Base-by-base conservation (phyloP, 2,888 invertebrate species). In the Miltochrista miniata region DNA sequence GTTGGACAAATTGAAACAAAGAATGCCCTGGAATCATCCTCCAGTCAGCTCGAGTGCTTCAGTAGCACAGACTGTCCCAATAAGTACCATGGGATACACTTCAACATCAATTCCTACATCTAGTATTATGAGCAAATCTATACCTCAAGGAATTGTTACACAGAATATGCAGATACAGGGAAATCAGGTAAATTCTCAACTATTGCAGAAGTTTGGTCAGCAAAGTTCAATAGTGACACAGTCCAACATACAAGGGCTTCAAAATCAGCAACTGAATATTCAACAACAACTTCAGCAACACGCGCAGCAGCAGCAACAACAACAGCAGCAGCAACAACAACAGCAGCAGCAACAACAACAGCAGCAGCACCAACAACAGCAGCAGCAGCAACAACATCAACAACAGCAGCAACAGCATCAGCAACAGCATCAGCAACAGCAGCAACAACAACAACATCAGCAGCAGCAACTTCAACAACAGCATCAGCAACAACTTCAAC, bases 11-110 rank as follows among this genome's bases (percentile, higher is more conserved):
- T 78, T 96, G 15, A 96, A 95, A 64, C 95, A 95, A 72, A 92
- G 95, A 38, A 95, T 95, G 95, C 95, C 95, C n/a, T 95, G 95
- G 95, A 95, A 95, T 80, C 95, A 95, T 74, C 94, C 94, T 10
- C 86, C 92, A 0, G 83, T 90, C 7, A 83, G 87, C 52, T 84
- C 92, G 1, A 85, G 77, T 61, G 76, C 86, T 1, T 81, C 88
- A 5, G 71, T 79, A 43, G 71, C 82, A 12, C 57, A 85, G 47
- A 80, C 87, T 40, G 83, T 87, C 35, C 79, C 87, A 61, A 83
- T 85, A 1, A 85, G 79, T 56, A 85, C 89, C 11, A 84, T 90
- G 81, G 89, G 89, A 1, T 91, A 83, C 56, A 85, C 85, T 40
- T 77, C 74, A 43, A 82, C 83, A 52, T 68, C 89, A 43, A 73